Conservation (phyloP, 2,113 vertebrate genomes). For the Upupa epops region DNA sequence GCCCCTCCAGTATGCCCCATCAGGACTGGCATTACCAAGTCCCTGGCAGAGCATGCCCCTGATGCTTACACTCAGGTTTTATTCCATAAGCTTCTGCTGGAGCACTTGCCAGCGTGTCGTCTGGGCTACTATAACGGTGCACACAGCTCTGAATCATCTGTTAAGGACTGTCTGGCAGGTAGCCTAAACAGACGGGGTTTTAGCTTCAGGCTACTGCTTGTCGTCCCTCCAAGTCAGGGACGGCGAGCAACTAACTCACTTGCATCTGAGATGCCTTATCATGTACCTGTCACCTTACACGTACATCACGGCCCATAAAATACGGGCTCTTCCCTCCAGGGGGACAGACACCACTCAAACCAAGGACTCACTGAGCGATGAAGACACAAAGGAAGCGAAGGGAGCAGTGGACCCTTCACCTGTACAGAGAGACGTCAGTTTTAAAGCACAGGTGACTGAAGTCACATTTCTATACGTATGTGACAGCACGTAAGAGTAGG, state of each 20-base stretch:
- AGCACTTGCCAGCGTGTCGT: background rate
- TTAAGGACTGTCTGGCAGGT: background rate
- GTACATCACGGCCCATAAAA: background rate
- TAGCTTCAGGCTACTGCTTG: background rate
- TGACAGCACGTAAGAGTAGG: background rate
- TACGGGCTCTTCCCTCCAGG: too few species aligned
- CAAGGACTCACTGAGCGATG: background rate
- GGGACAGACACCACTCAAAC: background rate
- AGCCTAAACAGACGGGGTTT: background rate
- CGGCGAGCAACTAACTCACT: background rate
- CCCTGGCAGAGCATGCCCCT: background rate
- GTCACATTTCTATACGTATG: background rate
- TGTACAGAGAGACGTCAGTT: background rate
- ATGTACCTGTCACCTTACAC: background rate
- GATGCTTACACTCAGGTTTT: background rate
- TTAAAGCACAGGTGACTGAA: background rate
- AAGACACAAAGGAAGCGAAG: background rate
- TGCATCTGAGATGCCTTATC: background rate
- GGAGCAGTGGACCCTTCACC: accelerated
- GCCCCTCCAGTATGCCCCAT: background rate
- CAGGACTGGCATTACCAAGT: background rate
- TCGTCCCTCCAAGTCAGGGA: background rate
- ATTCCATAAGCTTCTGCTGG: background rate
- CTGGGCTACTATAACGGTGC: background rate
- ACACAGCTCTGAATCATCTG: background rate